phyloP scores from a whole-genome alignment of 2,113 vertebrate genomes.

The Petromus typicus region DNA sequence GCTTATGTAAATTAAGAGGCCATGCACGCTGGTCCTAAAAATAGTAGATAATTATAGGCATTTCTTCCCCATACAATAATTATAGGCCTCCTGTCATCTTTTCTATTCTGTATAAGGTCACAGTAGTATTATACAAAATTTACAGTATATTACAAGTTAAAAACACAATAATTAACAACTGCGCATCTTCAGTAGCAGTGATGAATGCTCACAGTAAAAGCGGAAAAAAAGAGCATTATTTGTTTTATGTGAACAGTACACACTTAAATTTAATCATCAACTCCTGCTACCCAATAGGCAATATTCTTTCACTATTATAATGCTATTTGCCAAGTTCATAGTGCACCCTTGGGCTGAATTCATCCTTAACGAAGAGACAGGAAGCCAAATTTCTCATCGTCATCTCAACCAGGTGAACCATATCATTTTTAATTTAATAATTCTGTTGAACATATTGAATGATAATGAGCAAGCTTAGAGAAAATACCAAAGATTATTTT shows the following conservation, averaged over 20 bases:
- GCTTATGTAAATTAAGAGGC: conserved; percentile 91
- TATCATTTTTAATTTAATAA: conserved; percentile 83
- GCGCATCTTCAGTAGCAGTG: conserved; percentile 85
- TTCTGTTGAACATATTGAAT: conserved; percentile 80
- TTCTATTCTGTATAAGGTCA: conserved; percentile 88
- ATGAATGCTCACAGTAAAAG: conserved; percentile 91
- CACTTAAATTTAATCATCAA: conserved; percentile 93
- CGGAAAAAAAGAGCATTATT: conserved; percentile 84
- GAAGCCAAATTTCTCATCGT: conserved; percentile 82
- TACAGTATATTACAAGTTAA: conserved; percentile 91
- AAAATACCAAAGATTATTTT: conserved; percentile 77
- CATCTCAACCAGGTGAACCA: conserved; percentile 76
- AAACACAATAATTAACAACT: conserved; percentile 91
- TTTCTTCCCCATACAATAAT: conserved; percentile 88
- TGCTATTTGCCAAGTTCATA: conserved; percentile 90
- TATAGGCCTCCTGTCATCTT: conserved; percentile 87
- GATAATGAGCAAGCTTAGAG: conserved; percentile 71
- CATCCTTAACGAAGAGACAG: conserved; percentile 92
- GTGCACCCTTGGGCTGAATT: conserved; percentile 91
- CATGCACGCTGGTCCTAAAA: conserved; percentile 87
- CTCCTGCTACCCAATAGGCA: conserved; percentile 90
- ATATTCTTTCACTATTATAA: conserved; percentile 89
- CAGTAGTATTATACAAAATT: conserved; percentile 88
- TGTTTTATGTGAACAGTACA: conserved; percentile 90
- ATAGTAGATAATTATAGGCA: conserved; percentile 91